These are phyloP conservation scores for Pteropus rufus DNA, from an alignment of 2,797 vertebrate genomes.

Conservation along the genomic window DNA sequence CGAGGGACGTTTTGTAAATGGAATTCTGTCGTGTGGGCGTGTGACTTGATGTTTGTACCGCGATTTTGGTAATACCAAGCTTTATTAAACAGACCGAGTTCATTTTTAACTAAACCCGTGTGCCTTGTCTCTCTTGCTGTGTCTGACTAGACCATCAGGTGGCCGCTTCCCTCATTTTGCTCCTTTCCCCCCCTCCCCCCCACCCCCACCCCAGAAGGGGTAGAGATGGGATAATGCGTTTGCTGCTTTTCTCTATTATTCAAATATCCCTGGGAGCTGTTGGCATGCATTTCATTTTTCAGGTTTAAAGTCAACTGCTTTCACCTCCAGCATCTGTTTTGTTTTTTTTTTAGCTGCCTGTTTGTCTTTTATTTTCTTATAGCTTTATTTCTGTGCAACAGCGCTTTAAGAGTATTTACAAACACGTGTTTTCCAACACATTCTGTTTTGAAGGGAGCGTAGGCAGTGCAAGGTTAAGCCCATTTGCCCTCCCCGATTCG, in stretches of 20 bases:
- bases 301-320: slow-evolving; percentile 66
- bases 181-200: slow-evolving; percentile 68
- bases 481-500: neutral
- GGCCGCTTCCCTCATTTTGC: slow-evolving; percentile 86
- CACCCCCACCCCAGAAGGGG: slow-evolving; percentile 78
- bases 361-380: slow-evolving; percentile 60
- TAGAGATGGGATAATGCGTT: slow-evolving; percentile 77
- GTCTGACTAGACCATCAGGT: slow-evolving; percentile 90
- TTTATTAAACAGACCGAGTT: slow-evolving; percentile 98
- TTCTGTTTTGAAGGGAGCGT: slow-evolving; percentile 46
- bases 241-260: slow-evolving; percentile 87
- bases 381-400: slow-evolving; percentile 37
- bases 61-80: slow-evolving; percentile 93
- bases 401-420: neutral
- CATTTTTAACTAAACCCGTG: slow-evolving; percentile 94
- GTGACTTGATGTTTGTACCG: slow-evolving; percentile 95
- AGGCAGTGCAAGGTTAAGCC: slow-evolving; percentile 26
- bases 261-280: slow-evolving; percentile 91
- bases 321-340: slow-evolving; percentile 30
- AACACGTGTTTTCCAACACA: neutral
- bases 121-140: slow-evolving; percentile 99
- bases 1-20: slow-evolving; percentile 88
- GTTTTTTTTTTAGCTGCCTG: slow-evolving; percentile 48
- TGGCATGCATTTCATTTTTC: slow-evolving; percentile 74
- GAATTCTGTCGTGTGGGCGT: slow-evolving; percentile 90